Evolutionary conservation across 2,888 invertebrate species (phyloP).

Genomic region (Oasisia sp.): DNA sequence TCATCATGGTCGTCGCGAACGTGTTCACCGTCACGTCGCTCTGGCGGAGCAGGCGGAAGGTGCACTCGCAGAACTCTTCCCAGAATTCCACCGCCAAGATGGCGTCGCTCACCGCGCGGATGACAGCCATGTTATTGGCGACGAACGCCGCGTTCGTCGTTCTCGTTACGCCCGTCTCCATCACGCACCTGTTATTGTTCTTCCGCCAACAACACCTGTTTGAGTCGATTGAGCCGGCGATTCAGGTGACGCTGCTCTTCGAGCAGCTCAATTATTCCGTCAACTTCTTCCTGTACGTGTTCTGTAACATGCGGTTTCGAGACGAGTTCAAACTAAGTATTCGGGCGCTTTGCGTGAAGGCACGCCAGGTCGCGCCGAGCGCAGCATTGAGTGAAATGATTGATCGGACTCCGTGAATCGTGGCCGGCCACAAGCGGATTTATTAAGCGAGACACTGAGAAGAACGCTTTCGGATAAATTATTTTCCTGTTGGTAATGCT

Average conservation of each 20-base stretch:
- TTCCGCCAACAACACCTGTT: neutral
- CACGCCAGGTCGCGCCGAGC: neutral
- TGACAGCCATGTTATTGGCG: slow-evolving; percentile 48
- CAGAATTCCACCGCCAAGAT: neutral
- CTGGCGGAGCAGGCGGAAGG: neutral
- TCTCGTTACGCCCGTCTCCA: slow-evolving; percentile 46
- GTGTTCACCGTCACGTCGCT: neutral
- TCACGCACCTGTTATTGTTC: slow-evolving; percentile 44
- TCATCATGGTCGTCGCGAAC: neutral
- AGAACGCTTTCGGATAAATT: too few species aligned
- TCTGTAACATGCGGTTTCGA: slow-evolving; percentile 47
- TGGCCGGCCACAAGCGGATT: neutral
- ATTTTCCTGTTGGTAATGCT: too few species aligned
- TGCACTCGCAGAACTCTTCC: neutral
- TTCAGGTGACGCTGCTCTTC: slow-evolving; percentile 47
- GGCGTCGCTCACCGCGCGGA: slow-evolving; percentile 21
- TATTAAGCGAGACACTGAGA: neutral
- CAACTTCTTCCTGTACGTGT: slow-evolving; percentile 52
- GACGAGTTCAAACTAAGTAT: neutral
- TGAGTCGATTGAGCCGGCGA: slow-evolving; percentile 36
- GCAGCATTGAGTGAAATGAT: neutral
- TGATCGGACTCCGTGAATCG: neutral
- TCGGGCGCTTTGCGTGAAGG: neutral
- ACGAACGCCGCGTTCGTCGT: slow-evolving; percentile 46
- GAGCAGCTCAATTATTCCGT: slow-evolving; percentile 52